Evolutionary conservation across 2,888 invertebrate genomes (phyloP).

Genomic region (Meghimatium bilineatum): DNA sequence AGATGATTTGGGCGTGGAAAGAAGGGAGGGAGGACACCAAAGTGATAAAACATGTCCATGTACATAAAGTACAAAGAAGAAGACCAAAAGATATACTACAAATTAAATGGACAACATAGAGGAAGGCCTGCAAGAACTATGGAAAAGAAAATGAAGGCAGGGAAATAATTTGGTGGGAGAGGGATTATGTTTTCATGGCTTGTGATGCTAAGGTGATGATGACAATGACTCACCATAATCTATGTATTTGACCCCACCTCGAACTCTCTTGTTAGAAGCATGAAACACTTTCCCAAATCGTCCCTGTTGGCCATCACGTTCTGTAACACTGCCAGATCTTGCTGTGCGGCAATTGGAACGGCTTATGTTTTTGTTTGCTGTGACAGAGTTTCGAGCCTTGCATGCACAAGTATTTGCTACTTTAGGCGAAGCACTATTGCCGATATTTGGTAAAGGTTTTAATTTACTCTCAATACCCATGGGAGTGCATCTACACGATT

Average conservation of each 20-base stretch:
- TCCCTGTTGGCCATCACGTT: not conserved
- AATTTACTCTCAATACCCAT: not conserved
- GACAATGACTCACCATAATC: not conserved
- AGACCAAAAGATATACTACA: no score
- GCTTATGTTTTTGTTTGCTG: not conserved
- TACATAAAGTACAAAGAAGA: no score
- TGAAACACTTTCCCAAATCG: not conserved
- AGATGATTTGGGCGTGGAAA: no score
- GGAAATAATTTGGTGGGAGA: no score
- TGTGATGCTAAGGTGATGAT: no score
- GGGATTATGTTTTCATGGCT: no score
- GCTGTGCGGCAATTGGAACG: not conserved
- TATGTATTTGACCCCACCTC: not conserved
- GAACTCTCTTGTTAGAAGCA: not conserved
- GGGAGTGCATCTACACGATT: not conserved
- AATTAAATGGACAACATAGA: no score
- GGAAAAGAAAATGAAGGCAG: no score
- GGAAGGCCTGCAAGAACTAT: no score
- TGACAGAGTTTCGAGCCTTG: not conserved
- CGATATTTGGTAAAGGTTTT: slow-evolving; percentile 24
- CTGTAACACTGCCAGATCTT: not conserved
- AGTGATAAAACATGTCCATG: no score
- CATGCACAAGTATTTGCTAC: not conserved
- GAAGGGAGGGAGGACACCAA: no score
- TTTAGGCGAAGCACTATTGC: not conserved